Evolutionary conservation across 2,888 invertebrate genomes (phyloP).

Genomic region (Xanthia togata): DNA sequence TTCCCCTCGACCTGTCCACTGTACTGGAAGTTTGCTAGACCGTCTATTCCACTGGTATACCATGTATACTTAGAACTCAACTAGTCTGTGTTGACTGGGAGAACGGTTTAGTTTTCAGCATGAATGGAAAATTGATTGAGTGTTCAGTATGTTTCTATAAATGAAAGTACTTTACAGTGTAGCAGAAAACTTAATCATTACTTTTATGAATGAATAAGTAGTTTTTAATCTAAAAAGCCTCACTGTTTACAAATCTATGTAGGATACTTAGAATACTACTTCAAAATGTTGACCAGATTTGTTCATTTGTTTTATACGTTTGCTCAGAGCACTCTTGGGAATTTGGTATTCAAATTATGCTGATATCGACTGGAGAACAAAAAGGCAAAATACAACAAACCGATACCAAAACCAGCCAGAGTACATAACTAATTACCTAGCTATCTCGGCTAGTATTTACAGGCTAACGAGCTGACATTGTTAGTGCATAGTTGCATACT

Average conservation of each 20-base stretch:
- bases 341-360: background rate
- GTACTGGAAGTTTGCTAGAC: conserved; percentile 72
- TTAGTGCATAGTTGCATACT: conserved; percentile 13
- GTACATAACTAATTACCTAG: background rate
- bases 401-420: no score
- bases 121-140: conserved; percentile 20
- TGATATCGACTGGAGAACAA: background rate
- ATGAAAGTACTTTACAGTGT: background rate
- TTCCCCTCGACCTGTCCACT: conserved; percentile 67
- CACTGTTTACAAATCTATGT: background rate
- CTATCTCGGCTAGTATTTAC: background rate
- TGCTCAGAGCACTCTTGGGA: background rate
- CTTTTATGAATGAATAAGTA: background rate
- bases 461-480: conserved; percentile 4
- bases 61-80: conserved; percentile 51
- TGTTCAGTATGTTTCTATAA: background rate
- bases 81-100: conserved; percentile 26
- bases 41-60: conserved; percentile 44
- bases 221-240: background rate
- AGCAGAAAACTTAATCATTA: background rate
- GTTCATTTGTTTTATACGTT: background rate
- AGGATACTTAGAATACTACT: background rate
- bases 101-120: conserved; percentile 23
- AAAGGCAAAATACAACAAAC: background rate
- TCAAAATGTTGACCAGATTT: background rate